A percentile compares a stretch with the other conserved stretches of the same genome.
phyloP scores from a whole-genome alignment of 1,140 invertebrate species.

The Dolichoris vasculosae region DNA sequence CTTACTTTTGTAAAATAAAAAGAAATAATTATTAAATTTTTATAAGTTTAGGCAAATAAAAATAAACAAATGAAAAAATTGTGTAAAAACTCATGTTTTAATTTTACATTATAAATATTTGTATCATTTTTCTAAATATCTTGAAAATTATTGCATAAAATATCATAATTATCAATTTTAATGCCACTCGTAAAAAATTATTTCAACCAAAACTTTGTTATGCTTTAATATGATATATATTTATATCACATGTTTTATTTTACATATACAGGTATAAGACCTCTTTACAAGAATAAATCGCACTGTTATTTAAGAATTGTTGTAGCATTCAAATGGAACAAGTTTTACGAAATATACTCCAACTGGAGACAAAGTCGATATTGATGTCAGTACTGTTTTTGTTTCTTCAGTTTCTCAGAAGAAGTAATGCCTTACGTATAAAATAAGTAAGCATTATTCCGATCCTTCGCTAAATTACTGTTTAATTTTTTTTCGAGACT shows the following conservation, averaged over 20 bases:
- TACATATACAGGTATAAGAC: conserved; percentile 57
- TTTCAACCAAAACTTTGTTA: conserved; percentile 2
- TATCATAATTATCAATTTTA: conserved; percentile 7
- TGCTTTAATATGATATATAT: conserved; percentile 50
- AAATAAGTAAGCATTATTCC: conserved; percentile 45
- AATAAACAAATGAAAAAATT: neutral
- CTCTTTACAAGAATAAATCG: conserved; percentile 58
- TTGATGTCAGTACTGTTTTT: conserved; percentile 45
- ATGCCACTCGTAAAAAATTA: neutral
- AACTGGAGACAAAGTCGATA: conserved; percentile 45
- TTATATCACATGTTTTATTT: conserved; percentile 56
- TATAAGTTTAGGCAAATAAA: neutral
- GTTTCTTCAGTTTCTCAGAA: neutral
- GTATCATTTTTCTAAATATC: neutral
- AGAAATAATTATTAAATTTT: too few relatives aligned
- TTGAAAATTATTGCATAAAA: neutral
- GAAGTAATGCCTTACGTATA: conserved; percentile 24
- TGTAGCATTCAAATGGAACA: conserved; percentile 51
- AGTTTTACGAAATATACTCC: conserved; percentile 41
- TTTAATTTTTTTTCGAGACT: conserved; percentile 27
- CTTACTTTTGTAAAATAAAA: neutral
- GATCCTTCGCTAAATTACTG: neutral
- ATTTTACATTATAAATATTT: conserved; percentile 8
- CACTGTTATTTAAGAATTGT: conserved; percentile 42
- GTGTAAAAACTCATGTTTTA: neutral